These are phyloP conservation scores for Nasonia oneida DNA, from an alignment of 2,888 invertebrate species.

Conservation along the genomic window DNA sequence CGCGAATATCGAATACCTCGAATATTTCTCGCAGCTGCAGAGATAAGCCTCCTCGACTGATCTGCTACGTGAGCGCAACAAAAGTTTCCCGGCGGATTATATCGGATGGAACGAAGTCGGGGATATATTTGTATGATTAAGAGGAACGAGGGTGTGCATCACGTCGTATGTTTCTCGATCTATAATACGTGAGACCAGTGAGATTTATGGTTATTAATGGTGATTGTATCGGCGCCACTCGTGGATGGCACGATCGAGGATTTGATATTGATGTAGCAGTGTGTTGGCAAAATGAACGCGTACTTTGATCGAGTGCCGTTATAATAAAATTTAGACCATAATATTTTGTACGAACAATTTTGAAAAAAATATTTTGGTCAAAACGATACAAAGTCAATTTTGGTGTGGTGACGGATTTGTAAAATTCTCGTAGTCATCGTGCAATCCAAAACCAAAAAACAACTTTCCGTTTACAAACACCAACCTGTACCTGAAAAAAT, in stretches of 20 bases:
- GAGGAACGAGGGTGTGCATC: neutral
- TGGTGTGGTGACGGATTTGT: neutral
- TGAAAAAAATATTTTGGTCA: too few species aligned
- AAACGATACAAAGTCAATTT: conserved; percentile 5
- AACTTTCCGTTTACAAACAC: neutral
- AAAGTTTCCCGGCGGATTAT: neutral
- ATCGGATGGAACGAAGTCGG: neutral
- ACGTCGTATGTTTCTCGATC: neutral
- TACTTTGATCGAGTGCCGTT: too few species aligned
- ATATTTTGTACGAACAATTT: too few species aligned
- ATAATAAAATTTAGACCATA: neutral
- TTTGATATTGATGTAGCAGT: neutral
- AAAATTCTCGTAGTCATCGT: conserved; percentile 7
- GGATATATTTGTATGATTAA: conserved; percentile 14
- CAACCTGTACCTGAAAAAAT: neutral
- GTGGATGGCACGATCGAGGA: neutral
- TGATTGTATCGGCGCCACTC: neutral
- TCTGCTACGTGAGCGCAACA: neutral
- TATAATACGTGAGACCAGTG: neutral
- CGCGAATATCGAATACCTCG: neutral
- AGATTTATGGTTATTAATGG: conserved; percentile 36
- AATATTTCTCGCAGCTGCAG: neutral
- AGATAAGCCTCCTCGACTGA: neutral
- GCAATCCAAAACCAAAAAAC: conserved; percentile 19
- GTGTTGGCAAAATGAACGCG: neutral